Evolutionary conservation across 2,113 vertebrate species (phyloP), one percentile per base, ranked within the genome.

Genomic region (Dunckerocampus dactyliophorus): DNA sequence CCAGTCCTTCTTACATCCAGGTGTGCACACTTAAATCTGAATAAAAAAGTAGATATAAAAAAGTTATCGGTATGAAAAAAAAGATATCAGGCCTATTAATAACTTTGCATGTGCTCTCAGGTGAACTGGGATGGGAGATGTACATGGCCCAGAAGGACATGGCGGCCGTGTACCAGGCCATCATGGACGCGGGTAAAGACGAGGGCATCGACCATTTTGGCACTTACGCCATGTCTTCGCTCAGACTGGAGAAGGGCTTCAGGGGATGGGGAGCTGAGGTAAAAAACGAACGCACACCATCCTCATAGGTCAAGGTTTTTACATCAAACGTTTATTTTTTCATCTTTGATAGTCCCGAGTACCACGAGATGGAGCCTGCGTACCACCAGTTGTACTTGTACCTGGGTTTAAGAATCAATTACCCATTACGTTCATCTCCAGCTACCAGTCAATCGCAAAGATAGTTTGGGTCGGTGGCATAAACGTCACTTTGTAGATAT

Each of bases 241-340:
- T 99, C 72, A 87, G 97, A 56, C 89, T 99, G 85, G 97, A 99
- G 85, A 98, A 99, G 62, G 95, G 92, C 47, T 99, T 98, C 82
- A 91, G 95, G 81, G 95, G 93, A 72, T 99, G 97, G 97, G 97
- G 96, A 6, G 92, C 94, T 42, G 97, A 99, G 95, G 96, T 98
- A 53, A 21, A n/a, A 50, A 70, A 47, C 6, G 14, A 6, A 31
- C 24, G 45, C 52, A 63, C 47, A 39, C 20, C 21, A 37, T 42
- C 3, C 10, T 8, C 37, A 7, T 16, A 47, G 5, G 24, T 56
- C 31, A 11, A 34, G 8, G 11, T 16, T 19, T 37, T 53, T 8
- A 24, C 46, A 14, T 6, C 47, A 48, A 7, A 2, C n/a, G 6
- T 7, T 45, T 53, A 2, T 19, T 17, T 34, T 21, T 57, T 8